Evolutionary conservation across 1,140 invertebrate genomes (phyloP).

Genomic region (Papilio helenus): DNA sequence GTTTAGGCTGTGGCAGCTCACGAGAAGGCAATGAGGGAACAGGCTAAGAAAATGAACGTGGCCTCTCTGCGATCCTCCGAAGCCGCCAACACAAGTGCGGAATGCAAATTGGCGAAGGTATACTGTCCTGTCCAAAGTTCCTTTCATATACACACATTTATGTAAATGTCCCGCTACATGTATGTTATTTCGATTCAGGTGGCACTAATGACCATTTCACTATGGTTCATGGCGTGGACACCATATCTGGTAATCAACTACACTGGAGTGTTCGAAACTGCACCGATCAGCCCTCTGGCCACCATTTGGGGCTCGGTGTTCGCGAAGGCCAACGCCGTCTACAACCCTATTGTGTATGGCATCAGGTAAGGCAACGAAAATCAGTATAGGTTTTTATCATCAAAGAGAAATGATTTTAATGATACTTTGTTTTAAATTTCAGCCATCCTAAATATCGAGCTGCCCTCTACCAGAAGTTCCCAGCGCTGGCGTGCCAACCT

Average conservation of each 20-base stretch:
- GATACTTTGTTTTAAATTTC: conserved; percentile 41
- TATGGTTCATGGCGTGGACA: conserved; percentile 91
- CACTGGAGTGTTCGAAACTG: conserved; percentile 86
- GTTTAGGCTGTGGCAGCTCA: conserved; percentile 86
- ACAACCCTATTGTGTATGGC: conserved; percentile 88
- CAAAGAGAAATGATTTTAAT: background rate
- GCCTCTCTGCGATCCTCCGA: conserved; percentile 86
- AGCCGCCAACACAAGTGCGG: conserved; percentile 84
- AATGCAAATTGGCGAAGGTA: conserved; percentile 86
- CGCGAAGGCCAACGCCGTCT: conserved; percentile 87
- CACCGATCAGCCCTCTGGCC: conserved; percentile 85
- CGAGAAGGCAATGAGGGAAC: conserved; percentile 88
- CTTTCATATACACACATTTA: background rate
- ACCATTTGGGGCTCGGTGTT: conserved; percentile 88
- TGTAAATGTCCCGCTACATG: background rate
- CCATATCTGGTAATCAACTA: conserved; percentile 89
- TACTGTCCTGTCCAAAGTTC: background rate
- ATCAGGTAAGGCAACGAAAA: conserved; percentile 77
- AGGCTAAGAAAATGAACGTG: conserved; percentile 89
- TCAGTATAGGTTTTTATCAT: background rate
- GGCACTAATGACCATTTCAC: conserved; percentile 88
- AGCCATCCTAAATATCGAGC: conserved; percentile 86
- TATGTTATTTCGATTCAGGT: conserved; percentile 79
- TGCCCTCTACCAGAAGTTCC: conserved; percentile 86
- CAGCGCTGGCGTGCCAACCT: conserved; percentile 82